Base-by-base conservation (phyloP, 1,140 invertebrate species). In the Panonychus citri region DNA sequence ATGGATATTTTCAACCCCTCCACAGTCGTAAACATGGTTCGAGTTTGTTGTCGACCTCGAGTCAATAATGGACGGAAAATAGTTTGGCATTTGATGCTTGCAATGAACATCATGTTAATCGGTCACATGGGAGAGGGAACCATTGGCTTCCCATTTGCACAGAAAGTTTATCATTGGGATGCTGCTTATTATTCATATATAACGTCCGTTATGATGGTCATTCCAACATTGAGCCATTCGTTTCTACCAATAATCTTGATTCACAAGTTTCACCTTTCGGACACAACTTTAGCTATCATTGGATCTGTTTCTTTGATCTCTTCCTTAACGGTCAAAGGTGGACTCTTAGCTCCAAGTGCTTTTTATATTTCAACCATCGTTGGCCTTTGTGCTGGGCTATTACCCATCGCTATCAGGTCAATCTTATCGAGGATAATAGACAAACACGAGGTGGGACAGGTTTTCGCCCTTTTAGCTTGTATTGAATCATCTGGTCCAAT, bases 151-250 rank as follows among this genome's bases (percentile, higher is more conserved):
- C 58, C 49, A 42, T 59, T 55, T 53, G 34, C 51, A 13, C 54
- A 59, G 37, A 55, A 56, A 46, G 53, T 59, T 34, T 59, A 43
- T 8, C 12, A 26, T 46, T 59, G 58, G 58, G 27, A 57, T 53
- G 25, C 54, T 10, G 10, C n/a, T 26, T 24, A 7, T 17, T 59
- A 57, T 37, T 59, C 57, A n/a, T 59, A 39, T 37, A 17, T 39
- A 1, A 59, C 51, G n/a, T 28, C 58, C 2, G 4, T 48, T 1
- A 28, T 50, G 4, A 34, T 19, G n/a, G 10, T 58, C 1, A 51
- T 42, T 12, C 39, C 53, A 5, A 27, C 46, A 1, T 2, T 59
- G 15, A 28, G 53, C 8, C 12, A 40, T n/a, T 12, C 28, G 5
- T 17, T 59, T 27, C 30, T 51, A 2, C 40, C 26, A 1, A 37